A percentile compares a stretch with the other conserved stretches of the same genome.
Conservation (phyloP, 2,113 vertebrate genomes). For the Rattus rattus region DNA sequence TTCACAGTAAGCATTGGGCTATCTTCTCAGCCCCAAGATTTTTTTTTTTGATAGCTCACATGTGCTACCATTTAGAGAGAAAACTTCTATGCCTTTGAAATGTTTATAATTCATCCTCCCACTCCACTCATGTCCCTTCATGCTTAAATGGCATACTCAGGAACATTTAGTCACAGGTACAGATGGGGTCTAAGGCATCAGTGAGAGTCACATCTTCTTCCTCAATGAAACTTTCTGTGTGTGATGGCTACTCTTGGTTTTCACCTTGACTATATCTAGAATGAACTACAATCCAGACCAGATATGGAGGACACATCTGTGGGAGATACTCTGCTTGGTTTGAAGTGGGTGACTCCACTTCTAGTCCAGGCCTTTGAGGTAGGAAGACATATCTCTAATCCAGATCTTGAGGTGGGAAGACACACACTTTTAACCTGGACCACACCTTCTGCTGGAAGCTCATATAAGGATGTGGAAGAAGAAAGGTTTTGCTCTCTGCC, state of each 20-base stretch:
- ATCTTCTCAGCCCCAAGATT: background rate
- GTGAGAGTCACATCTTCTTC: background rate
- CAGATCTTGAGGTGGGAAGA: background rate
- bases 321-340: background rate
- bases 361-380: background rate
- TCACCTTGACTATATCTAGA: background rate
- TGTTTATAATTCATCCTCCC: background rate
- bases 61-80: slow-evolving; percentile 8
- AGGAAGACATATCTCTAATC: background rate
- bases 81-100: background rate
- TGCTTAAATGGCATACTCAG: background rate
- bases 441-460: background rate
- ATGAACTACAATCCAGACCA: background rate
- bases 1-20: background rate
- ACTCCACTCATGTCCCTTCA: accelerated
- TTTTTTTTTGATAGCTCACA: background rate
- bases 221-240: background rate
- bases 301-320: background rate
- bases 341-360: background rate
- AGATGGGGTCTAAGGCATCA: background rate
- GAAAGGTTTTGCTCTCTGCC: background rate
- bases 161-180: background rate
- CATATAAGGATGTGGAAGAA: background rate
- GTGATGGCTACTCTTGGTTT: background rate
- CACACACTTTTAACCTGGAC: background rate